These are phyloP conservation scores for Melierax canorus DNA, from an alignment of 2,113 vertebrate species.

Conservation along the genomic window DNA sequence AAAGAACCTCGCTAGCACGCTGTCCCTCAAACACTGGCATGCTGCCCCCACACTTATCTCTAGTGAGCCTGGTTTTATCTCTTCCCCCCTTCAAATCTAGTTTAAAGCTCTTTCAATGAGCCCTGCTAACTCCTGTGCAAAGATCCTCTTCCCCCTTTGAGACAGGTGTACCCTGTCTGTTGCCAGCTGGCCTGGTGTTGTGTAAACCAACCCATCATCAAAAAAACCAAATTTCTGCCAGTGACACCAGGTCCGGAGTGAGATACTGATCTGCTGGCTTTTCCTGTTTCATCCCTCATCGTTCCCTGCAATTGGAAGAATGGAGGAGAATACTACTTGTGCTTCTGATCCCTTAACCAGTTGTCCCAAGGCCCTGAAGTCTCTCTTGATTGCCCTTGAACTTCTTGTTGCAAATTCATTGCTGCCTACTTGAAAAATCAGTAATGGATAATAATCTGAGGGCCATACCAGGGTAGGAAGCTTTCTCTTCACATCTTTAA, in stretches of 20 bases:
- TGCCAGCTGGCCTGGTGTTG: no score
- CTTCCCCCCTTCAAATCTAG: not conserved
- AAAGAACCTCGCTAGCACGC: not conserved
- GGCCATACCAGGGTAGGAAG: no score
- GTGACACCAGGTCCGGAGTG: not conserved
- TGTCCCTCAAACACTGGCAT: not conserved
- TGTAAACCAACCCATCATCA: no score
- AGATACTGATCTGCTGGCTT: not conserved
- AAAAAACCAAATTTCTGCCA: no score
- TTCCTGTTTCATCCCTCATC: not conserved
- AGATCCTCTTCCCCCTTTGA: not conserved
- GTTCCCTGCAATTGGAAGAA: not conserved
- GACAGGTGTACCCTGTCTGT: no score
- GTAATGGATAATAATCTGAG: not conserved
- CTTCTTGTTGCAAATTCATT: not conserved
- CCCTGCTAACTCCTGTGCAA: not conserved
- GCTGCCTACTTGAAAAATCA: not conserved
- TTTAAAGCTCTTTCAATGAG: not conserved
- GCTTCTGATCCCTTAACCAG: not conserved
- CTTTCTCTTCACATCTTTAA: no score
- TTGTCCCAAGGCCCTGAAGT: not conserved
- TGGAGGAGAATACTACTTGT: not conserved
- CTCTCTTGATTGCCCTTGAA: not conserved
- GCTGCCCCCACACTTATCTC: not conserved
- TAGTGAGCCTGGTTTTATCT: not conserved